Percentiles rank a stretch among this genome's conserved stretches.
Evolutionary conservation across 2,113 vertebrate species (phyloP).

Genomic region (Neolamprologus sp.): DNA sequence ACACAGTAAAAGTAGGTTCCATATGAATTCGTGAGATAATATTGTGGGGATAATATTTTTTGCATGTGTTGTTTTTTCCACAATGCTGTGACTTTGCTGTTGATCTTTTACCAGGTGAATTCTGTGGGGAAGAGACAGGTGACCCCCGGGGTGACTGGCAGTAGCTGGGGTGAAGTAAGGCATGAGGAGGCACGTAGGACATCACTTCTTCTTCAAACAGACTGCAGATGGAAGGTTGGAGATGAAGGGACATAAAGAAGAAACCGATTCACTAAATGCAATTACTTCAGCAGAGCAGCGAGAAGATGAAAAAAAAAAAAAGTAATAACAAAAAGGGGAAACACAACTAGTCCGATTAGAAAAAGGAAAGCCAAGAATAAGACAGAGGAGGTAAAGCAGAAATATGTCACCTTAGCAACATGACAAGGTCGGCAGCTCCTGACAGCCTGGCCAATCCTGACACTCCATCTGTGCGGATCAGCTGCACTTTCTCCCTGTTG

Average conservation of each 20-base stretch:
- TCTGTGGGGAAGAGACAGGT: slow-evolving; percentile 83
- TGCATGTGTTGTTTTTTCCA: neutral
- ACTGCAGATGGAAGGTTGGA: slow-evolving; percentile 45
- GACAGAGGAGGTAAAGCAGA: neutral
- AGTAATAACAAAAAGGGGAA: rapidly evolving
- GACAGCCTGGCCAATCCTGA: slow-evolving; percentile 91
- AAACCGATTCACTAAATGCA: neutral
- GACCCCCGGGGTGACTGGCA: slow-evolving; percentile 74
- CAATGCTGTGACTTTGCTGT: neutral
- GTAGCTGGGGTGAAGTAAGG: slow-evolving; percentile 92
- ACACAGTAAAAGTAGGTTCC: neutral
- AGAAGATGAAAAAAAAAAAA: neutral
- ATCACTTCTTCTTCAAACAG: slow-evolving; percentile 95
- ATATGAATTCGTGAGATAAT: rapidly evolving
- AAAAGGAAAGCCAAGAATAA: neutral
- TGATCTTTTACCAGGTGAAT: slow-evolving; percentile 81
- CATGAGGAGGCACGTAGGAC: slow-evolving; percentile 91
- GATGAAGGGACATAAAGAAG: neutral
- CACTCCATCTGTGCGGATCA: slow-evolving; percentile 94
- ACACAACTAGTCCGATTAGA: neutral
- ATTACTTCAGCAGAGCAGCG: neutral
- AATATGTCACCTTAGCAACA: slow-evolving; percentile 85
- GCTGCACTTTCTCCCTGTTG: slow-evolving; percentile 95
- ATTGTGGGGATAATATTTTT: neutral
- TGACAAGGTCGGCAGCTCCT: slow-evolving; percentile 96